Percentiles rank a stretch among this genome's conserved stretches.
Conservation (phyloP, 2,113 vertebrate genomes). For the Mormoops blainvillei region DNA sequence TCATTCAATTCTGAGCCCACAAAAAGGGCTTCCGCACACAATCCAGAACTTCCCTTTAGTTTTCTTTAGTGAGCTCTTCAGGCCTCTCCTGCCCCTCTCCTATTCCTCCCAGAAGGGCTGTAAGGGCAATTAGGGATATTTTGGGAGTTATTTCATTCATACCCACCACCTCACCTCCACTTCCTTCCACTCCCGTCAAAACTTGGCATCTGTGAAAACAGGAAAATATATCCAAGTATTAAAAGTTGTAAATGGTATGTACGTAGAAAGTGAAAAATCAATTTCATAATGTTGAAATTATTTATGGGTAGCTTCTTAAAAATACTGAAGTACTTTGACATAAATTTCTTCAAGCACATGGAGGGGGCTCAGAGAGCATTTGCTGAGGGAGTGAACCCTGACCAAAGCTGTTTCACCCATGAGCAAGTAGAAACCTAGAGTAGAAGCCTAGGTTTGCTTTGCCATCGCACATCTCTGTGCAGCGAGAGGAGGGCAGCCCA, state of each 20-base stretch:
- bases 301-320: neutral
- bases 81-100: neutral
- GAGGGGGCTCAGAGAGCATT: neutral
- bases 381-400: neutral
- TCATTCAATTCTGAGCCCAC: neutral
- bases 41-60: neutral
- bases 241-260: neutral
- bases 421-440: neutral
- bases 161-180: neutral
- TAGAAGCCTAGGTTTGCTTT: neutral
- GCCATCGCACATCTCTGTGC: neutral
- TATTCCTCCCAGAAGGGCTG: neutral
- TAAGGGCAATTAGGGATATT: neutral
- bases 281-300: neutral
- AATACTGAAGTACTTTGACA: neutral
- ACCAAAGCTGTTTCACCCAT: neutral
- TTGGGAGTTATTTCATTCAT: neutral
- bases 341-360: neutral
- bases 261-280: neutral
- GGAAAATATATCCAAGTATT: neutral
- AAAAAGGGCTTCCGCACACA: neutral
- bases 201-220: neutral
- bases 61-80: neutral
- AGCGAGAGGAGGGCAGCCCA: neutral
- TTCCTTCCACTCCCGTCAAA: neutral